Evolutionary conservation across 1,140 invertebrate genomes (phyloP), one percentile per base, ranked within the genome.

Genomic region (Sipha flava): DNA sequence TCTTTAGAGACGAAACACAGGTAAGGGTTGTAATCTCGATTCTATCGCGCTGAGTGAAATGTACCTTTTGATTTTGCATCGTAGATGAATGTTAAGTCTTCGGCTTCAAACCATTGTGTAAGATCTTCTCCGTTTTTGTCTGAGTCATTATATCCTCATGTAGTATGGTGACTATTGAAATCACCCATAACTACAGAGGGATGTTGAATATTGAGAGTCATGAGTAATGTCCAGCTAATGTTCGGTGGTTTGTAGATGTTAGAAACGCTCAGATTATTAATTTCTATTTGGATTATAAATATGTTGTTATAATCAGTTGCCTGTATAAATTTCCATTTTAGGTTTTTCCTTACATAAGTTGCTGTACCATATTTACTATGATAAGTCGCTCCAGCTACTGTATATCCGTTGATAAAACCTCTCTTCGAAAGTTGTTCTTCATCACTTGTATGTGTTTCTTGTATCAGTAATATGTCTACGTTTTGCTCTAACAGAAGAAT

Each of bases 11-110:
- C 47, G 34, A 75, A 54, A 16, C 34, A 43, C 18, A 43, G 34
- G 29, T 75, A 45, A 29, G 72, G 72, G 37, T 79, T 79, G 29
- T 79, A 40, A 23, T 37, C 23, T 79, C 23, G 47, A 12, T 79
- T 79, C 54, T 31, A 79, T 79, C 77, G 72, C 3, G 45, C 52
- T 31, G 45, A 54, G 37, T 79, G 47, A 62, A 79, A 64, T n/a
- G 77, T 54, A 21, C 18, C 16, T 37, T 7, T 47, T 62, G 31
- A 54, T 79, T 79, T 79, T 34, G 75, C 40, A 16, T 79, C 75
- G 34, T 79, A 37, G 34, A 79, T 79, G 43, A 79, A 7, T 54
- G 16, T 34, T n/a, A 75, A 49, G 43, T 73, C 40, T 29, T 43
- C 45, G 26, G 29, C 45, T 73, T 73, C 70, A 7, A 40, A 34